phyloP scores from a whole-genome alignment of 2,797 vertebrate genomes.

The Florisuga fusca region DNA sequence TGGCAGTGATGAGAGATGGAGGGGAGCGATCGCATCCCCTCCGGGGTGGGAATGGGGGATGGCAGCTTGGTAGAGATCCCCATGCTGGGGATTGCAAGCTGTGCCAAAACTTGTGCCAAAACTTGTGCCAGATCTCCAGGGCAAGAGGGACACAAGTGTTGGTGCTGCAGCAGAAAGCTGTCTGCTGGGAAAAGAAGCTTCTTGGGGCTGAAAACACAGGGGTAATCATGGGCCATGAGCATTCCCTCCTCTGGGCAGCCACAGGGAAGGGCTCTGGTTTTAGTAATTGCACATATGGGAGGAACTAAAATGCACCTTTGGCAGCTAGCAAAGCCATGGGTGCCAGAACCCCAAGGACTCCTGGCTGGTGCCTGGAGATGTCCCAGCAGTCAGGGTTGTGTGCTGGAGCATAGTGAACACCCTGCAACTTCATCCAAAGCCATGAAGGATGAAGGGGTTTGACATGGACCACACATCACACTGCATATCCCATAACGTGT shows the following conservation, averaged over 20 bases:
- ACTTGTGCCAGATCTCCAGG: background rate
- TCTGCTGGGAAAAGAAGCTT: background rate
- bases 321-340: background rate
- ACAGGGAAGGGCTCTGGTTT: background rate
- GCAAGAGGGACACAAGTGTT: background rate
- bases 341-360: background rate
- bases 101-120: background rate
- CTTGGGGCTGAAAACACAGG: background rate
- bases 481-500: rapidly evolving
- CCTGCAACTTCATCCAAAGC: background rate
- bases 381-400: background rate
- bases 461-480: background rate
- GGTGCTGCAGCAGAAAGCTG: background rate
- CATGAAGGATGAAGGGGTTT: background rate
- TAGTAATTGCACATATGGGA: background rate
- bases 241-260: background rate
- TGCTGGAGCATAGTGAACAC: background rate
- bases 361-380: rapidly evolving
- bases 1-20: background rate
- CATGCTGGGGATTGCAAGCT: rapidly evolving
- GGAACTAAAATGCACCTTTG: background rate
- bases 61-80: background rate
- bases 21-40: background rate
- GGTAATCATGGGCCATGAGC: background rate
- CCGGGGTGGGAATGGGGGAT: rapidly evolving